A percentile compares a stretch with the other conserved stretches of the same genome.
phyloP scores from a whole-genome alignment of 2,113 vertebrate genomes.

The Carollia perspicillata region DNA sequence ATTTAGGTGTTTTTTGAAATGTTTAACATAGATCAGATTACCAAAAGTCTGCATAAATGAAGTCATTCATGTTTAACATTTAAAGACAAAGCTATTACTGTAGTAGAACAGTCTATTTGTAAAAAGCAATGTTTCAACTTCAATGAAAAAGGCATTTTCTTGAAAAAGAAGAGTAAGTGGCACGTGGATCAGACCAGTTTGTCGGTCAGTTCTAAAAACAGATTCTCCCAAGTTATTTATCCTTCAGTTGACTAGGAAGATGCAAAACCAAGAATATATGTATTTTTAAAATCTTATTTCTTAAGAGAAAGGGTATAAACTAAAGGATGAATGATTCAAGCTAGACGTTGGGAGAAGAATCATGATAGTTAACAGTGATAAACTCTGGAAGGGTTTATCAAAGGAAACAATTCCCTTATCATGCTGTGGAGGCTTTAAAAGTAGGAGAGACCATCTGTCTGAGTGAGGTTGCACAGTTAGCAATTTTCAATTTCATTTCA shows the following conservation, averaged over 20 bases:
- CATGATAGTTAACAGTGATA: not conserved
- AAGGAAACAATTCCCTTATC: not conserved
- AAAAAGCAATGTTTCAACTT: not conserved
- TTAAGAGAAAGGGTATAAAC: not conserved
- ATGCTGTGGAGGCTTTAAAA: not conserved
- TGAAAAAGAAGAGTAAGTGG: not conserved
- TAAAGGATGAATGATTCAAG: not conserved
- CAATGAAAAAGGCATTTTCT: not conserved
- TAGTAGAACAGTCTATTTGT: not conserved
- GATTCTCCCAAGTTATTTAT: not conserved
- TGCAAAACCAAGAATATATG: not conserved
- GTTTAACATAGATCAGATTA: constrained; percentile 62
- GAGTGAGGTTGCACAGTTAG: not conserved
- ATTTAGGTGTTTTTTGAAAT: constrained; percentile 68
- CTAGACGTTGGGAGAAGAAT: not conserved
- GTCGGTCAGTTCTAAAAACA: not conserved
- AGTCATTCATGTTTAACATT: constrained; percentile 65
- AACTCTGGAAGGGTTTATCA: not conserved
- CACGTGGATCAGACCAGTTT: not conserved
- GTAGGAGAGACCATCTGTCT: not conserved
- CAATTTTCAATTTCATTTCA: not conserved
- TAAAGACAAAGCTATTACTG: constrained; percentile 41
- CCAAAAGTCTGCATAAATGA: constrained; percentile 61
- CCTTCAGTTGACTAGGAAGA: not conserved
- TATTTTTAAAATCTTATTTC: not conserved